Percentiles rank a stretch among this genome's conserved stretches.
Evolutionary conservation across 2,797 vertebrate genomes (phyloP).

Genomic region (Brachyrhaphis roseni): DNA sequence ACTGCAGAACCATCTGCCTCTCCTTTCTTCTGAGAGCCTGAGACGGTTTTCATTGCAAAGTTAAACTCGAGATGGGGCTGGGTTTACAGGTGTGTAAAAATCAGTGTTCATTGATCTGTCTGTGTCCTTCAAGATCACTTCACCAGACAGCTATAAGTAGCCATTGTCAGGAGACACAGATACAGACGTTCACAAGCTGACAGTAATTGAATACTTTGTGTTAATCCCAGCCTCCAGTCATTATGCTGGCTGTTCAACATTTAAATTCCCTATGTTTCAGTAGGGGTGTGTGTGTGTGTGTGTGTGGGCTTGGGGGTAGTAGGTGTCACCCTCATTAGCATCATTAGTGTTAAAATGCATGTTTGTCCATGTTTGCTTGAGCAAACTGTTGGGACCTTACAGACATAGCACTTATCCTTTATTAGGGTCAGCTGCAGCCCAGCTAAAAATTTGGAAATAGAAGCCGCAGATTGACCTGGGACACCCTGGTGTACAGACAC

Average conservation of each 20-base stretch:
- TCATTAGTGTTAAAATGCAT: not conserved
- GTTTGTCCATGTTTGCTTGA: not conserved
- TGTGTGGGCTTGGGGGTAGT: no score
- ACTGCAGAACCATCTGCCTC: not conserved
- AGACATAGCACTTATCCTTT: not conserved
- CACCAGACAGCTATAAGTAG: constrained; percentile 1
- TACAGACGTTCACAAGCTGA: not conserved
- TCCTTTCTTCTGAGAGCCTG: not conserved
- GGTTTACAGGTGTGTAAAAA: constrained; percentile 12
- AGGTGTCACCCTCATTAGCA: not conserved
- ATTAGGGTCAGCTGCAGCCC: not conserved
- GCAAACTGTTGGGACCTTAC: not conserved
- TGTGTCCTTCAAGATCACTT: not conserved
- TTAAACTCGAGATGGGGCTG: not conserved
- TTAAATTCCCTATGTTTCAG: not conserved
- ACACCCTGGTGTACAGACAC: not conserved
- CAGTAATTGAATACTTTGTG: constrained; percentile 4
- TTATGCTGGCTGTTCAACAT: not conserved
- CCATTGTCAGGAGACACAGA: not conserved
- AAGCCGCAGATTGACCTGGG: not conserved
- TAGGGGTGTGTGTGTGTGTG: not conserved
- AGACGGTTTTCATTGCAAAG: not conserved
- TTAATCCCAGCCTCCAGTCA: not conserved
- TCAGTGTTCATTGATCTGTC: constrained; percentile 25
- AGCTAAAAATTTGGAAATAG: not conserved